Evolutionary conservation across 2,888 invertebrate genomes (phyloP), one percentile per base, ranked within the genome.

Genomic region (Lycocerus yunnanus): DNA sequence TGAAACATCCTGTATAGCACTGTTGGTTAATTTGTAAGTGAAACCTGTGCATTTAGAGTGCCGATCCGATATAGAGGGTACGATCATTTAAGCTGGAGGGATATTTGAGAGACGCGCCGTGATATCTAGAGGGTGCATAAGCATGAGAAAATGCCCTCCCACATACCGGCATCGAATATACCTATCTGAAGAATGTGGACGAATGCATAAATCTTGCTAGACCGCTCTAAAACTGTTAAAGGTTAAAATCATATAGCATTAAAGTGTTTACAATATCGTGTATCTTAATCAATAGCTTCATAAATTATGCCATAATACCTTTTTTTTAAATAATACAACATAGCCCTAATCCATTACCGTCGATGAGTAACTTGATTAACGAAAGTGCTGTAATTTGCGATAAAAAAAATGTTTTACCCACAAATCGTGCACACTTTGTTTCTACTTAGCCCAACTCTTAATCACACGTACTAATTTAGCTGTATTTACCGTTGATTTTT

Each of bases 201-300:
- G 77, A 79, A 77, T 76, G 75, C 78, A 81, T 81, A 81, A 81
- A 81, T 81, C 81, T 80, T 76, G 76, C 77, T 80, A 79, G 79
- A 77, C 76, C 81, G 81, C 79, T 81, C 81, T 79, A 81, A 79
- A 81, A 81, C 79, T 81, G 81, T 81, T 79, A 80, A 80, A 80
- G 78, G 79, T 79, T 78, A 79, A 63, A 79, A 79, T 80, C 78
- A 78, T 78, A 80, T 80, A 74, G 78, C 73, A 81, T 81, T 80
- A 79, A 80, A 80, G 81, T 81, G 81, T 81, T 82, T 81, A 81
- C 81, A 80, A 78, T 80, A 80, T 80, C 80, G 77, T 76, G 77
- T 75, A 80, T 80, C 80, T 80, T 78, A 80, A 80, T 80, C 80
- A 74, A 67, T 70, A 71, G 74, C 71, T 67, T 73, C 78, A 80